phyloP scores from a whole-genome alignment of 2,888 invertebrate species.

The Teleiodes luculella region DNA sequence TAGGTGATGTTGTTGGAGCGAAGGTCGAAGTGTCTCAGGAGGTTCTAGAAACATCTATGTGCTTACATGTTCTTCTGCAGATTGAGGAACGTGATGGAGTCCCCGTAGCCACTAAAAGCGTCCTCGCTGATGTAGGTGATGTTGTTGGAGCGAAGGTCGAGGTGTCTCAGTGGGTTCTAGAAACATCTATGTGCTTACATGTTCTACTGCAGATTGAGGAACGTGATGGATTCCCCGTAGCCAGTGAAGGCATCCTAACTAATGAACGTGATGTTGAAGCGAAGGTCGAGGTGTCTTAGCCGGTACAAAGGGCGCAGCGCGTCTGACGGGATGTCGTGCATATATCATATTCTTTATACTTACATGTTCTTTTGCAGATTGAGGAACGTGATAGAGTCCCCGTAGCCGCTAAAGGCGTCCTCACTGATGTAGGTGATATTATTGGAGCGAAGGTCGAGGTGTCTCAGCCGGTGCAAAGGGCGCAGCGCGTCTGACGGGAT shows the following conservation, averaged over 20 bases:
- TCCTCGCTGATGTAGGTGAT: slow-evolving; percentile 90
- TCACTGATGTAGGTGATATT: slow-evolving; percentile 90
- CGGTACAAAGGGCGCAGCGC: too few relatives aligned
- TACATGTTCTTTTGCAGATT: slow-evolving; percentile 95
- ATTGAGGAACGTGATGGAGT: slow-evolving; percentile 93
- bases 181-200: too few relatives aligned
- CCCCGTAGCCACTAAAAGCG: slow-evolving; percentile 91
- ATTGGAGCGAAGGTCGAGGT: slow-evolving; percentile 91
- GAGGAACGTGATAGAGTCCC: slow-evolving; percentile 94
- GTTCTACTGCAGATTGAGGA: slow-evolving; percentile 93
- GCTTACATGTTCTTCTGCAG: slow-evolving; percentile 92
- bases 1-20: slow-evolving; percentile 90
- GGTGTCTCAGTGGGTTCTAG: slow-evolving; percentile 91
- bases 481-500: slow-evolving; percentile 92
- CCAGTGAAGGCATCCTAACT: slow-evolving; percentile 91
- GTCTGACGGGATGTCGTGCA: slow-evolving; percentile 89
- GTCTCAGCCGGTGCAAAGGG: slow-evolving; percentile 90
- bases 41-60: too few relatives aligned
- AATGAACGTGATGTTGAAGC: slow-evolving; percentile 87
- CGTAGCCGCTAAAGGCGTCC: slow-evolving; percentile 92
- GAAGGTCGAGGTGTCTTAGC: slow-evolving; percentile 89
- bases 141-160: slow-evolving; percentile 88
- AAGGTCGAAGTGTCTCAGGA: slow-evolving; percentile 88
- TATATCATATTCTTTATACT: too few relatives aligned
- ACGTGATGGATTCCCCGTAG: slow-evolving; percentile 93